Conservation (phyloP, 1,140 invertebrate genomes). For the Halesus radiatus region DNA sequence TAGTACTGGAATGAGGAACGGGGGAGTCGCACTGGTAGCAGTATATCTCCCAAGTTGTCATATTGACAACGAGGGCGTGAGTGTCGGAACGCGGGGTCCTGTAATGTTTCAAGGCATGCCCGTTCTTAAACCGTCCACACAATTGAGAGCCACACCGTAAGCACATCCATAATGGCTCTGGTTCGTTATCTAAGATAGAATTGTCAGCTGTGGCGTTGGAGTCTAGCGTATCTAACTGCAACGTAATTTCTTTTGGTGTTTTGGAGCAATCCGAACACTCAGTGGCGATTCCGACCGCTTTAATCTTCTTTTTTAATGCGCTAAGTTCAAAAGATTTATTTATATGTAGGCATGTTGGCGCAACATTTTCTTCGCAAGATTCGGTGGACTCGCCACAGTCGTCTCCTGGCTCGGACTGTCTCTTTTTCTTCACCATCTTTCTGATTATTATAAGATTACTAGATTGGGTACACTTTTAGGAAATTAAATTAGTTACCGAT, state of each 20-base stretch:
- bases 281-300: conserved; percentile 69
- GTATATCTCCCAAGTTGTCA: conserved; percentile 75
- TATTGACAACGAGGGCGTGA: conserved; percentile 83
- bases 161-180: conserved; percentile 79
- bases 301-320: conserved; percentile 75
- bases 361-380: conserved; percentile 73
- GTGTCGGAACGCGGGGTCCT: conserved; percentile 81
- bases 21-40: conserved; percentile 79
- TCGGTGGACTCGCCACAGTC: conserved; percentile 75
- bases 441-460: neutral
- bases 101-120: conserved; percentile 85
- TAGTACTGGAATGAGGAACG: conserved; percentile 71
- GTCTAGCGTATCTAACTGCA: conserved; percentile 32
- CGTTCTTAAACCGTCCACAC: conserved; percentile 79
- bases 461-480: too few species aligned
- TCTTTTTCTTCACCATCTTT: conserved; percentile 75
- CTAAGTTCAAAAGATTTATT: conserved; percentile 77
- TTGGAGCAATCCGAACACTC: conserved; percentile 77
- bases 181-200: conserved; percentile 71
- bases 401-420: conserved; percentile 73
- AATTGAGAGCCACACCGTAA: conserved; percentile 81
- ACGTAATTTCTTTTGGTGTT: conserved; percentile 59
- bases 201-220: conserved; percentile 59
- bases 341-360: conserved; percentile 77
- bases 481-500: too few species aligned